These are phyloP conservation scores for Pyrgilauda ruficollis DNA, from an alignment of 2,113 vertebrate genomes.

Conservation along the genomic window DNA sequence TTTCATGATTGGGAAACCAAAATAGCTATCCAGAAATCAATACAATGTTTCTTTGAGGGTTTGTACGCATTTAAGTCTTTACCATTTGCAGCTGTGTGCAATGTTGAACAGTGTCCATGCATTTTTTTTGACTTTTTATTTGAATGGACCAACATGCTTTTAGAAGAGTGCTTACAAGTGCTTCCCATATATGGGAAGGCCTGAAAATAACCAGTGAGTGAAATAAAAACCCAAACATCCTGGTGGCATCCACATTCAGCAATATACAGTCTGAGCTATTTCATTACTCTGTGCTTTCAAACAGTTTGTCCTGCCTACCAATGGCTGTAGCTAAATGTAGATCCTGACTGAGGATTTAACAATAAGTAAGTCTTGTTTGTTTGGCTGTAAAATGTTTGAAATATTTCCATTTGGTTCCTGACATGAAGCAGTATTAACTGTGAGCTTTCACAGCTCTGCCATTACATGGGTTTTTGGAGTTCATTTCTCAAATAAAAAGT, in stretches of 20 bases:
- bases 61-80: background rate
- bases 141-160: background rate
- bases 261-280: background rate
- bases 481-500: background rate
- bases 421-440: background rate
- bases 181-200: background rate
- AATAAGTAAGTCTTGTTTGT: background rate
- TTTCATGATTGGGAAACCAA: constrained; percentile 20
- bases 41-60: background rate
- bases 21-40: constrained; percentile 5
- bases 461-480: background rate
- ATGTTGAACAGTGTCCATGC: background rate
- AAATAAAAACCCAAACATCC: background rate
- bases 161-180: background rate
- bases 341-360: background rate
- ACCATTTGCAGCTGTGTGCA: background rate
- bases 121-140: background rate
- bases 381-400: background rate
- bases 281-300: background rate
- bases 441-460: background rate
- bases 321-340: background rate
- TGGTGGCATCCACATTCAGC: background rate
- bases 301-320: background rate
- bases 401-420: background rate
- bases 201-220: background rate